Evolutionary conservation across 2,113 vertebrate species (phyloP).

Genomic region (Oryzias woworae): DNA sequence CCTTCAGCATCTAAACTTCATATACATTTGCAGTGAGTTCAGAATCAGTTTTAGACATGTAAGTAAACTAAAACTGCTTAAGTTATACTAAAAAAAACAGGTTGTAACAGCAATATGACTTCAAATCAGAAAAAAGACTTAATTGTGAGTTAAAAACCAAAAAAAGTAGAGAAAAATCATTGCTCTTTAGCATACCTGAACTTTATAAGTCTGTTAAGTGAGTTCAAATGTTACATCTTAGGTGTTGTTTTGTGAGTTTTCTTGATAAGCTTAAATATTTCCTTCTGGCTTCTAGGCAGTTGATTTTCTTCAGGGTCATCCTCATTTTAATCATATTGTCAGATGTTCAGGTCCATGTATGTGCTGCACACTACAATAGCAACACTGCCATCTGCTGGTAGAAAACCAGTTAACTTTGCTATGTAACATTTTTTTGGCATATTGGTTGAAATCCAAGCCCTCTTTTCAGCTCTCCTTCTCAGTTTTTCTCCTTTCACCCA

Average conservation of each 20-base stretch:
- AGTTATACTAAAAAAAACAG: no score
- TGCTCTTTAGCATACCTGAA: conserved; percentile 14
- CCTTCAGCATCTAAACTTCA: no score
- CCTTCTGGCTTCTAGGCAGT: neutral
- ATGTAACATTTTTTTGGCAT: neutral
- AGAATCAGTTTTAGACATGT: no score
- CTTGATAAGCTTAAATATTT: neutral
- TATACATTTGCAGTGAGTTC: no score
- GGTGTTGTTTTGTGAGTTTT: neutral
- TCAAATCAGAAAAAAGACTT: conserved; percentile 36
- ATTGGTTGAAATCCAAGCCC: neutral
- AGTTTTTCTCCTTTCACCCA: conserved; percentile 1
- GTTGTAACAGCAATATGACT: conserved; percentile 33
- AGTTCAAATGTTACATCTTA: neutral
- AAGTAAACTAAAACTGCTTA: no score
- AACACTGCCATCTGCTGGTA: conserved; percentile 53
- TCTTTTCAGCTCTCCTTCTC: conserved; percentile 4
- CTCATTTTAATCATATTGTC: neutral
- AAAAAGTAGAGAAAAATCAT: conserved; percentile 23
- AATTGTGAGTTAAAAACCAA: conserved; percentile 15
- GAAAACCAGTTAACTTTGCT: neutral
- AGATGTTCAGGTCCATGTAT: neutral
- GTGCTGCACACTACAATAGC: neutral
- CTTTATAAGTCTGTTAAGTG: conserved; percentile 5
- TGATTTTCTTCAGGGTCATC: neutral